Evolutionary conservation across 2,113 vertebrate genomes (phyloP), one percentile per base, ranked within the genome.

Genomic region (Phrynocephalus versicolor): DNA sequence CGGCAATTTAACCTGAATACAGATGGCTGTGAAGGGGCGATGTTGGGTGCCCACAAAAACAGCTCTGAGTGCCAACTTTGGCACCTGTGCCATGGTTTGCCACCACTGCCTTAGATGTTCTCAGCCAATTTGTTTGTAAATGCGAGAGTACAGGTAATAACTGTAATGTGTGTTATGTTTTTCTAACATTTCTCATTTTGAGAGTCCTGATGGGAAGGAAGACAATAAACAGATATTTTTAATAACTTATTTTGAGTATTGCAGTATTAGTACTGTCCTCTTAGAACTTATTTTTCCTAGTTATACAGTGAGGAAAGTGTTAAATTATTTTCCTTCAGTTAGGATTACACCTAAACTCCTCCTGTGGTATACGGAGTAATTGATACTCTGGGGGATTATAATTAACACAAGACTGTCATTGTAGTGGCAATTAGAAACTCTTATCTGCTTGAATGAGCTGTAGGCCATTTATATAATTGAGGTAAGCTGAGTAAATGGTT

Each of bases 371-470:
- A 84, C 82, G 85, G 89, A 90, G 60, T 74, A 81, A 73, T 83
- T 33, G 1, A 87, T 94, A 91, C 95, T 94, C 82, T 55, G 84
- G 92, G 94, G 94, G 90, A 93, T 95, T 94, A 25, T 88, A 94
- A 94, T 97, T 96, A 96, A 95, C 95, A 94, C 89, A 95, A 93
- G 92, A 88, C 95, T 93, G 88, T 90, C 90, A 90, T 94, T 96
- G 96, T 95, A 89, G 90, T 92, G 92, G 96, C 95, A 96, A 95
- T 97, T 97, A 96, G 95, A 94, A 95, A 96, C 92, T 95, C 94
- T 95, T 95, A 95, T 90, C 89, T 92, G 81, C 89, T 85, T 89
- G 88, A 90, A 92, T 94, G 90, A 92, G 91, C 95, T 93, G 91
- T 93, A 91, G 93, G 94, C 94, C 93, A 94, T 96, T 93, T 90